Percentiles rank a stretch among this genome's conserved stretches.
Evolutionary conservation across 2,888 invertebrate genomes (phyloP).

Genomic region (Pedicia rivosa): DNA sequence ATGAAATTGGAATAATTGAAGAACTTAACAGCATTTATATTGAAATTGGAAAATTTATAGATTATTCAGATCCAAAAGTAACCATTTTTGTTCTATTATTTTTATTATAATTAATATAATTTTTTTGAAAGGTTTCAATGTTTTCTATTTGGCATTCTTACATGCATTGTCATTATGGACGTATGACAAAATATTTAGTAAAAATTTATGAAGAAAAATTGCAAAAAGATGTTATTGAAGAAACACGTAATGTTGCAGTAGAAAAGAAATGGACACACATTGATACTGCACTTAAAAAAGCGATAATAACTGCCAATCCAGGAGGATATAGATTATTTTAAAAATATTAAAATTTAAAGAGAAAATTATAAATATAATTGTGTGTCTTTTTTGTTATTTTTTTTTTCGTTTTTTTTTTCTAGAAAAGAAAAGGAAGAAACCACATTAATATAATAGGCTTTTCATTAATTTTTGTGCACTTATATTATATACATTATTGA

Average conservation of each 20-base stretch:
- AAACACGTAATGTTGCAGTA: conserved; percentile 20
- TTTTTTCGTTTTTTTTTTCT: too few relatives aligned
- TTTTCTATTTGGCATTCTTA: conserved; percentile 74
- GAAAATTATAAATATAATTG: too few relatives aligned
- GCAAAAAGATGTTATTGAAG: conserved; percentile 41
- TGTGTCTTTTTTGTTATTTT: too few relatives aligned
- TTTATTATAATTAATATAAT: conserved; percentile 1
- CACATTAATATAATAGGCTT: too few relatives aligned
- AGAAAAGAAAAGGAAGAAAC: too few relatives aligned
- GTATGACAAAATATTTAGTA: conserved; percentile 56
- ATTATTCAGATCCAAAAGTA: conserved; percentile 64
- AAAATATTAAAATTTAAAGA: too few relatives aligned
- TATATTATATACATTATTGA: too few relatives aligned
- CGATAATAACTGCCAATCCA: conserved; percentile 24
- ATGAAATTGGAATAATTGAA: conserved; percentile 26
- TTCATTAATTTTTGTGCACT: too few relatives aligned
- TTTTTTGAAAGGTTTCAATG: conserved; percentile 40
- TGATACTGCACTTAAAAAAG: conserved; percentile 19
- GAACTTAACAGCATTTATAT: conserved; percentile 45
- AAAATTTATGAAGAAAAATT: conserved; percentile 72
- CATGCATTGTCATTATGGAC: conserved; percentile 62
- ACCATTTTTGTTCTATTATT: conserved; percentile 10
- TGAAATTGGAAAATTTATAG: conserved; percentile 66
- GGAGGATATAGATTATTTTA: conserved; percentile 26
- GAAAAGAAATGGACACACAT: conserved; percentile 25